Evolutionary conservation across 2,797 vertebrate genomes (phyloP).

Genomic region (Gymnoscopelus microlampas): DNA sequence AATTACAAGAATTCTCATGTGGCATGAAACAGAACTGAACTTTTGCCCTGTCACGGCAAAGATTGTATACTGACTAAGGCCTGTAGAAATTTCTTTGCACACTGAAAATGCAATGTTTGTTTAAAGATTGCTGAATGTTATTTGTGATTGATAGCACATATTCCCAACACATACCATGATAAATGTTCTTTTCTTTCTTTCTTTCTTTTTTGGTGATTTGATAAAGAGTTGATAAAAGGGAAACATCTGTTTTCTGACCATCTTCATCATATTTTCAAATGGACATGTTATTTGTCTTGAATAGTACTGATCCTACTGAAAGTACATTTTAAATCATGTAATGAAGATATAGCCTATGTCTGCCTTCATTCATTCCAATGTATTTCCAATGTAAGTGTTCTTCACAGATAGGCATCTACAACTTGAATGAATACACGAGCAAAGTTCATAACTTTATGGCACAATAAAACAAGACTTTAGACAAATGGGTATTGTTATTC

Average conservation of each 20-base stretch:
- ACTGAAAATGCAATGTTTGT: conserved; percentile 43
- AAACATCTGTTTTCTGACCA: conserved; percentile 38
- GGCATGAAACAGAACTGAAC: conserved; percentile 41
- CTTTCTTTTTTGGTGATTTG: not conserved
- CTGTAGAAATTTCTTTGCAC: conserved; percentile 51
- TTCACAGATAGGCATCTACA: conserved; percentile 36
- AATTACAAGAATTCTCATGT: conserved; percentile 40
- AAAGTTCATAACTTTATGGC: conserved; percentile 71
- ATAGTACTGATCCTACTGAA: conserved; percentile 26
- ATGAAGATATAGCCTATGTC: conserved; percentile 36
- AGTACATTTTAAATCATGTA: conserved; percentile 34
- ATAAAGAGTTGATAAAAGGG: conserved; percentile 58
- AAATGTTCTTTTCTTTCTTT: not conserved
- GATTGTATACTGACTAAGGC: conserved; percentile 59
- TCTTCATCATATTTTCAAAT: conserved; percentile 39
- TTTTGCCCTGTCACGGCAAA: conserved; percentile 54
- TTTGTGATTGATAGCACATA: conserved; percentile 35
- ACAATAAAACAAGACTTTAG: conserved; percentile 73
- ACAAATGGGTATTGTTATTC: conserved; percentile 42
- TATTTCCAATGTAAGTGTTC: conserved; percentile 52
- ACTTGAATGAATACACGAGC: conserved; percentile 51
- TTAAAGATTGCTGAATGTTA: conserved; percentile 53
- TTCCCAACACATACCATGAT: not conserved
- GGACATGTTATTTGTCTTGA: conserved; percentile 25
- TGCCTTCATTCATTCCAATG: conserved; percentile 51